Conservation (phyloP, 2,888 invertebrate species). For the Platycheirus rosarum region DNA sequence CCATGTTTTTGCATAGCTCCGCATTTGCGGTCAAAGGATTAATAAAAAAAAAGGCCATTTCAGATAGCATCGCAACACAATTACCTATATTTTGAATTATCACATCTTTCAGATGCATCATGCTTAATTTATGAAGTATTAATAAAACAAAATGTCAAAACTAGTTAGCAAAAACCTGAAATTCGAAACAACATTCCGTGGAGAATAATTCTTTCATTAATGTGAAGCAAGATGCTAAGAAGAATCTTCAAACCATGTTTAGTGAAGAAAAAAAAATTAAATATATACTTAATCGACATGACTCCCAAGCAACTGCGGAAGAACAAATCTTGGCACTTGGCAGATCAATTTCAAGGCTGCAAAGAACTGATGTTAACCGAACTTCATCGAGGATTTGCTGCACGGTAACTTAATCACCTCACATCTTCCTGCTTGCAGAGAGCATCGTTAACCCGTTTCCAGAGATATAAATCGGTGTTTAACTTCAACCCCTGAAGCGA, state of each 20-base stretch:
- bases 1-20: neutral
- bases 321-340: constrained; percentile 9
- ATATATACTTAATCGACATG: constrained; percentile 1
- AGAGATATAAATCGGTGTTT: constrained; percentile 10
- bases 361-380: constrained; percentile 18
- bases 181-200: constrained; percentile 14
- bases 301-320: constrained; percentile 1
- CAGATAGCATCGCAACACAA: constrained; percentile 4
- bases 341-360: constrained; percentile 37
- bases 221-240: neutral
- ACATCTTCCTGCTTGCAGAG: constrained; percentile 36
- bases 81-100: constrained; percentile 4
- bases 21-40: constrained; percentile 11
- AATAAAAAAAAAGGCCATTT: constrained; percentile 12
- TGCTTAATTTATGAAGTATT: constrained; percentile 4
- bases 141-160: constrained; percentile 28
- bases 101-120: neutral
- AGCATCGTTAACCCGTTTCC: constrained; percentile 33
- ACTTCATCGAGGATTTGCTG: constrained; percentile 16
- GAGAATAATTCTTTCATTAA: constrained; percentile 16
- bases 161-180: constrained; percentile 43
- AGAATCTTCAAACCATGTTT: neutral
- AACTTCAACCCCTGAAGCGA: neutral
- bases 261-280: constrained; percentile 5
- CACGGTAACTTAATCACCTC: constrained; percentile 37